These are phyloP conservation scores for Lapara coniferarum DNA, from an alignment of 2,888 invertebrate genomes.

Conservation along the genomic window DNA sequence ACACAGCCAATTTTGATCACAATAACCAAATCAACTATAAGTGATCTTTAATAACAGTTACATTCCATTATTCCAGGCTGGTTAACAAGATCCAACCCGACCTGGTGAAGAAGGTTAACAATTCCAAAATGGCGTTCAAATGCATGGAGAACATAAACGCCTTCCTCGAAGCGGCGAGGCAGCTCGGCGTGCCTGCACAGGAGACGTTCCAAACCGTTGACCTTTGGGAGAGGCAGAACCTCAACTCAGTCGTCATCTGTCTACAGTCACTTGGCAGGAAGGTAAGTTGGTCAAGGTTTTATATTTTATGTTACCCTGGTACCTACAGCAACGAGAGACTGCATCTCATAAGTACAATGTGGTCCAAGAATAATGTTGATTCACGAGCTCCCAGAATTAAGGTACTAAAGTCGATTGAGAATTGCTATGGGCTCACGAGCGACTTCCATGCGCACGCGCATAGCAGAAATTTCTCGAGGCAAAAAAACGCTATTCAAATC, in stretches of 20 bases:
- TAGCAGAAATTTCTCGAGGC: too few species aligned
- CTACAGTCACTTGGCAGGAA: constrained; percentile 97
- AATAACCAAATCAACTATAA: too few species aligned
- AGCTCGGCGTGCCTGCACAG: constrained; percentile 95
- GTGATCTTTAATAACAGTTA: not conserved
- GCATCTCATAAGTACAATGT: too few species aligned
- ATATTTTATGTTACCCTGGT: too few species aligned
- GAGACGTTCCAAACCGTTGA: constrained; percentile 99
- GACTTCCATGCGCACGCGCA: too few species aligned
- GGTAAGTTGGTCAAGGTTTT: constrained; percentile 74
- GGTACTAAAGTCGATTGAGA: too few species aligned
- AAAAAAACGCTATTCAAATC: too few species aligned
- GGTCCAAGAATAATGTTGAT: too few species aligned
- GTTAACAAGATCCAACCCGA: constrained; percentile 94
- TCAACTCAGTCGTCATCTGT: constrained; percentile 97
- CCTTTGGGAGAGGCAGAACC: constrained; percentile 97
- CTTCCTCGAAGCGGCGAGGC: constrained; percentile 92
- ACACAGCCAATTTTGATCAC: too few species aligned
- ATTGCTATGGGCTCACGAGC: too few species aligned
- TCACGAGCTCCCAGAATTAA: too few species aligned
- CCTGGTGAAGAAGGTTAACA: constrained; percentile 95
- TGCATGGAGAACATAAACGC: constrained; percentile 99
- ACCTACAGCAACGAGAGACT: too few species aligned
- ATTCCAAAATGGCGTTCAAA: constrained; percentile 96
- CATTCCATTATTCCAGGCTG: constrained; percentile 83